Evolutionary conservation across 2,888 invertebrate genomes (phyloP).

Genomic region (Melinaea marsaeus): DNA sequence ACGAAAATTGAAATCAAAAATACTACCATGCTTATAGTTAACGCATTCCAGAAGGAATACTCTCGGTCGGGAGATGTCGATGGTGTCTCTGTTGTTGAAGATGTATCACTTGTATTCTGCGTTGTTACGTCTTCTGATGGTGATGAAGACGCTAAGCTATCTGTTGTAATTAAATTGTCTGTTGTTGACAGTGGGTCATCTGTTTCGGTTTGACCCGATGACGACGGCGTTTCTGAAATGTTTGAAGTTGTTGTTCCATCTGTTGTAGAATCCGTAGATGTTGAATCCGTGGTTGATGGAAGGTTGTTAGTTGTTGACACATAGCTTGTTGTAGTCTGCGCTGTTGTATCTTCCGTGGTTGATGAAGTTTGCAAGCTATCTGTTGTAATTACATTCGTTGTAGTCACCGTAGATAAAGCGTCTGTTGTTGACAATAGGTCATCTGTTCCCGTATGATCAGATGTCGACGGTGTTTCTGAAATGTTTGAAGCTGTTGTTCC

Average conservation of each 20-base stretch:
- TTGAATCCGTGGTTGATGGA: background rate
- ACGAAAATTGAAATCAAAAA: slow-evolving; percentile 24
- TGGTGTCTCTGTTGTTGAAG: background rate
- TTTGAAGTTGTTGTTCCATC: no score
- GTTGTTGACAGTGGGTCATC: no score
- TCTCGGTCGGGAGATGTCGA: slow-evolving; percentile 6
- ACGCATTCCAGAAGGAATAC: slow-evolving; percentile 27
- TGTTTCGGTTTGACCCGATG: no score
- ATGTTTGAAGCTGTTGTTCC: background rate
- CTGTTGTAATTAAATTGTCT: no score
- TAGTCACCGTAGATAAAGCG: background rate
- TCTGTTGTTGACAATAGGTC: background rate
- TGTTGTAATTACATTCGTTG: slow-evolving; percentile 1
- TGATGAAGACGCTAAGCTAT: no score
- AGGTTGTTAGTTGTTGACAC: slow-evolving; percentile 1
- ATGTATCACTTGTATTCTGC: no score
- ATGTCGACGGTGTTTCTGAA: background rate
- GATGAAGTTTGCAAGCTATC: background rate
- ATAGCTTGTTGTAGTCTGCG: background rate
- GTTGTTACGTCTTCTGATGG: no score
- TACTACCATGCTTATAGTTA: slow-evolving; percentile 26
- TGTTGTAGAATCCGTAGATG: no score
- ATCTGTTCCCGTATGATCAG: background rate
- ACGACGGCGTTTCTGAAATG: no score
- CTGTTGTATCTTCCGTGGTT: background rate